Percentiles rank a stretch among this genome's conserved stretches.
Evolutionary conservation across 2,797 vertebrate species (phyloP).

Genomic region (Setipinna tenuifilis): DNA sequence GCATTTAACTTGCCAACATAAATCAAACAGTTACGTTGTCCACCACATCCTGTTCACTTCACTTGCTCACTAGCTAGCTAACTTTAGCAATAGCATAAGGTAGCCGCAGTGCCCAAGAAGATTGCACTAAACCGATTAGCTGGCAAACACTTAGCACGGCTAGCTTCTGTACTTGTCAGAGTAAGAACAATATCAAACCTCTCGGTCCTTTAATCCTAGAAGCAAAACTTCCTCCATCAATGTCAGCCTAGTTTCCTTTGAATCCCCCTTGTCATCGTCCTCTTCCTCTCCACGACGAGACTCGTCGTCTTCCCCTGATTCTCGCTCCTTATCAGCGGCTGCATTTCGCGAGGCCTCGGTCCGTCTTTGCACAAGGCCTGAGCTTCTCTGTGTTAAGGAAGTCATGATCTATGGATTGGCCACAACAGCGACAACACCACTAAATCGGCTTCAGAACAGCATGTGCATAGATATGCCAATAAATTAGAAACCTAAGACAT

Average conservation of each 20-base stretch:
- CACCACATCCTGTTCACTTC: not conserved
- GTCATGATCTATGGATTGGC: conserved; percentile 75
- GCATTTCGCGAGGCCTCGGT: conserved; percentile 92
- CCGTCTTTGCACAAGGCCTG: conserved; percentile 94
- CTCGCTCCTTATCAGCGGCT: conserved; percentile 83
- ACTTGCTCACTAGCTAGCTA: not conserved
- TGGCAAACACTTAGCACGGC: conserved; percentile 17
- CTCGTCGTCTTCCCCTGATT: conserved; percentile 77
- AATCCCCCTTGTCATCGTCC: conserved; percentile 88
- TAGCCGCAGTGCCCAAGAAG: conserved; percentile 12
- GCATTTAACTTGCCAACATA: not conserved
- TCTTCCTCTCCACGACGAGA: conserved; percentile 85
- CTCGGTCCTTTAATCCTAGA: conserved; percentile 94
- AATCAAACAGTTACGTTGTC: not conserved
- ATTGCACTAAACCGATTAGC: conserved; percentile 23
- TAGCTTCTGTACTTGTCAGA: conserved; percentile 31
- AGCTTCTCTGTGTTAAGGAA: conserved; percentile 88
- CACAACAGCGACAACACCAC: conserved; percentile 25
- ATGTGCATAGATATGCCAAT: conserved; percentile 19
- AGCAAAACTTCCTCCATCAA: conserved; percentile 97
- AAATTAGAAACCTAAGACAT: conserved; percentile 19
- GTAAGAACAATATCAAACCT: conserved; percentile 74
- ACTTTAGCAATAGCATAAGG: not conserved
- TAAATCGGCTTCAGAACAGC: not conserved
- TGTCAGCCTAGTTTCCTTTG: conserved; percentile 93